Percentiles rank a stretch among this genome's conserved stretches.
Evolutionary conservation across 2,113 vertebrate species (phyloP).

Genomic region (Notothenia rossii): DNA sequence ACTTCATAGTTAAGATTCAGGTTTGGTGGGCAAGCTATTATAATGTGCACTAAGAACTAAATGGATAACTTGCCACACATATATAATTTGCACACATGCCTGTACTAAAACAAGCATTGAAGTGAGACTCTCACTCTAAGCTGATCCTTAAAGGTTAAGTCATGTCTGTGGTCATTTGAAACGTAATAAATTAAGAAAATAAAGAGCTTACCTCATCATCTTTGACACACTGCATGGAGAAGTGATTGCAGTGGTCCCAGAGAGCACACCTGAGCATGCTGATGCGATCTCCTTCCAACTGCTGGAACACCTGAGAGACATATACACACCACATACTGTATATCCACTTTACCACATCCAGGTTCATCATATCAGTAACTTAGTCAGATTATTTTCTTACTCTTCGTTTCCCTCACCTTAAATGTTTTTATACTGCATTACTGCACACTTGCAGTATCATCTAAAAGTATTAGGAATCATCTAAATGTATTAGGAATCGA

Average conservation of each 20-base stretch:
- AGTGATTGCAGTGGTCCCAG: slow-evolving; percentile 96
- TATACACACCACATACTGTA: background rate
- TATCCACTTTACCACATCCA: background rate
- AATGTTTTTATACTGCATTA: background rate
- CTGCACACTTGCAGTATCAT: background rate
- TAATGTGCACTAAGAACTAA: background rate
- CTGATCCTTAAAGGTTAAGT: background rate
- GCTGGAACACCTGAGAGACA: slow-evolving; percentile 90
- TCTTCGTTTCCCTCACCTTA: background rate
- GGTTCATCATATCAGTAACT: background rate
- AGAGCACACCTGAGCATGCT: slow-evolving; percentile 88
- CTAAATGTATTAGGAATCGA: background rate
- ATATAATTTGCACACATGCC: background rate
- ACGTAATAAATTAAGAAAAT: background rate
- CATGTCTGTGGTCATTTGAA: background rate
- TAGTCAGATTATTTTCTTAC: background rate
- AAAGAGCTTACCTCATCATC: slow-evolving; percentile 88
- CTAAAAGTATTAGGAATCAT: background rate
- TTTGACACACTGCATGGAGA: slow-evolving; percentile 92
- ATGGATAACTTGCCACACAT: background rate
- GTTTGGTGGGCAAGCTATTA: background rate
- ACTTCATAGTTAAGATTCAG: background rate
- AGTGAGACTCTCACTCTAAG: background rate
- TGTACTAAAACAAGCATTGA: background rate
- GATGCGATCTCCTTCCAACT: slow-evolving; percentile 92